Evolutionary conservation across 2,888 invertebrate genomes (phyloP), one percentile per base, ranked within the genome.

Genomic region (Pardosa pseudoannulata): DNA sequence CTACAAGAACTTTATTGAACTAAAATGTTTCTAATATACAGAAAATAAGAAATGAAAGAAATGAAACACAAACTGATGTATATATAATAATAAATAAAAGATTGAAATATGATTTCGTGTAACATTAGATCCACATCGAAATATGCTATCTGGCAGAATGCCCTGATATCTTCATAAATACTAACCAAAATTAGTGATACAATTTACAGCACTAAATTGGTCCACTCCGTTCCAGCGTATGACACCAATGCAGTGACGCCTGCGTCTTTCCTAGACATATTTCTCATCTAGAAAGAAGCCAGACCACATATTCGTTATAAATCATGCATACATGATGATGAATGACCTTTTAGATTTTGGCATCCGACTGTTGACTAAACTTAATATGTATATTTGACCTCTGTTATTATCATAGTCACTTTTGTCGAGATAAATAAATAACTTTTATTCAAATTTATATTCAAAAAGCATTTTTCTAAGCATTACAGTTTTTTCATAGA

Each of bases 41-140:
- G 9, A 28, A 62, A 62, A 6, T 62, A 1, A 62, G 28, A 28
- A 62, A 62, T 62, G 27, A 76, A 0, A 62, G 28, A 28, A 62
- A 62, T 62, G 27, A 67, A 31, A 67, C 41, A 76, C n/a, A 32
- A 39, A 67, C 29, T 19, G 39, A 64, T 65, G 31, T 39, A 27
- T 5, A 76, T 41, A 41, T 39, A 19, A 32, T 36, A 65, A 67
- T 76, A 76, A 67, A 67, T 76, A 65, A 46, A 65, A 9, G 41
- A 76, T 29, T 28, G 23, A 62, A 62, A 62, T 62, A 46, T 62
- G 28, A 29, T 39, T 16, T 28, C 11, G n/a, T 65, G 19, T 76
- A 29, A 41, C 41, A 76, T 64, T 36, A 28, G 27, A 41, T 19
- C 39, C 29, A 41, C 11, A 56, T 13, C 64, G 28, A 62, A 39